Base-by-base conservation (phyloP, 2,888 invertebrate genomes). In the Alloplasta piceator region DNA sequence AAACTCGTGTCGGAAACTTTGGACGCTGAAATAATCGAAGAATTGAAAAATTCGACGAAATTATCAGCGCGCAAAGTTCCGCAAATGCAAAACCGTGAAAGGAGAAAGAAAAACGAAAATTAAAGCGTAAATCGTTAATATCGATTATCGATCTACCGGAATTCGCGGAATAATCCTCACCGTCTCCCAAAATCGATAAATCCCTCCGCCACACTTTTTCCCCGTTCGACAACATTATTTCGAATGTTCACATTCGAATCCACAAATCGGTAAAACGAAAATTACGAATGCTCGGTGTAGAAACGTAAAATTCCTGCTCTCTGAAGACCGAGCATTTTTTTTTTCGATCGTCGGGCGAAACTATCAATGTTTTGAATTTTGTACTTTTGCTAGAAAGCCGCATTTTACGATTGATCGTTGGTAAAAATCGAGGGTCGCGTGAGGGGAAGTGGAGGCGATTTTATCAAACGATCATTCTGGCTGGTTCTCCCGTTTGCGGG, bases 281-380 rank as follows among this genome's bases (percentile, higher is more conserved):
- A 76, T 55, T 16, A 60, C 60, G 10, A 68, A 52, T 26, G 26
- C 26, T 26, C 50, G 63, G 52, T 43, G 36, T 16, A 58, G 36
- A 76, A 61, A 43, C 68, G 43, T 55, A 55, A 58, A 55, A 63
- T 41, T 55, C 55, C 43, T 36, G 39, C 43, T 70, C 41, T 63
- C 14, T 14, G 52, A 83, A 82, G 76, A 85, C 63, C 68, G 48
- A 43, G 71, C 73, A 64, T 58, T 60, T 73, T 74, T 7, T 7
- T 26, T 3, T 66, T 83, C 83, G 80, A 48, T 63, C 56, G 63
- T 36, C 9, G 12, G 56, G 41, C 82, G 84, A 83, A 85, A 88
- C 86, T 86, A 89, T 85, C 84, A 77, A 82, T 85, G 84, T 86
- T n/a, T 68, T 80, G 78, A 89, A 89, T 89, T 89, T 89, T 89